Evolutionary conservation across 2,888 invertebrate genomes (phyloP).

Genomic region (Tipula confusa): DNA sequence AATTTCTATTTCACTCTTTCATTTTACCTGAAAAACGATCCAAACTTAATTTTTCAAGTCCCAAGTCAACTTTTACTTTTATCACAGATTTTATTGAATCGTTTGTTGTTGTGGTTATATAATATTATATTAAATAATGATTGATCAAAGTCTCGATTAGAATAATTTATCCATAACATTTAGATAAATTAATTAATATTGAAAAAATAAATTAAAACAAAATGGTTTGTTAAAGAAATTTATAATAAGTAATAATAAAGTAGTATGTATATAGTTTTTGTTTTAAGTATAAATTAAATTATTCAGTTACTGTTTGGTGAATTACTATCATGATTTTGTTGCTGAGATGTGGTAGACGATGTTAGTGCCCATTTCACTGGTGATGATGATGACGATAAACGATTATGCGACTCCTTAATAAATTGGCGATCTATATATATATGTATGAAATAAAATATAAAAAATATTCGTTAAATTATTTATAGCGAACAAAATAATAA

Average conservation of each 20-base stretch:
- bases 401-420: background rate
- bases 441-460: background rate
- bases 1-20: background rate
- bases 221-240: background rate
- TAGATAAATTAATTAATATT: background rate
- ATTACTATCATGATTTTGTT: conserved; percentile 15
- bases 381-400: background rate
- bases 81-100: conserved; percentile 25
- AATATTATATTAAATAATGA: background rate
- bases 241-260: background rate
- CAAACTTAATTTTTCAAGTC: background rate
- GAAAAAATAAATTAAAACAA: background rate
- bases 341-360: background rate
- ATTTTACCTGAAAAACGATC: background rate
- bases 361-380: conserved; percentile 6
- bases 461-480: background rate
- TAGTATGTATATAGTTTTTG: background rate
- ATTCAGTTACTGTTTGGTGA: conserved; percentile 7
- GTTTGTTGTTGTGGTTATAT: background rate
- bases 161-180: background rate
- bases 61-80: background rate
- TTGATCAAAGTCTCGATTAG: background rate
- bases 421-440: background rate
- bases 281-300: background rate
- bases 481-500: background rate